Conservation (phyloP, 1,140 invertebrate species). For the Ostrea edulis region DNA sequence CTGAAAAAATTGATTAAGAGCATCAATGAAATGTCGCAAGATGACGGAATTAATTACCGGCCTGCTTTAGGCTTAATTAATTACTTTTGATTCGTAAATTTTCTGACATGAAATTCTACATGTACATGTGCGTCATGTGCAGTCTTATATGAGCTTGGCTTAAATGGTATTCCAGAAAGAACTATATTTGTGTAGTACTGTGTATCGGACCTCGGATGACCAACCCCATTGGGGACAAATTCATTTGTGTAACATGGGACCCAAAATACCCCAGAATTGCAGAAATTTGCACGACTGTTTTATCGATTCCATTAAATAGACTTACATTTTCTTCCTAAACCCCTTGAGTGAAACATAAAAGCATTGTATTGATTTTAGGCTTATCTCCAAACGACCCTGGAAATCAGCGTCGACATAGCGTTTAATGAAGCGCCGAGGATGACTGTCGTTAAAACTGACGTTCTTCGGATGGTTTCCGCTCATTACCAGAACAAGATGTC, state of each 20-base stretch:
- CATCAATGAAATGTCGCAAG: neutral
- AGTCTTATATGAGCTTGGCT: too few species aligned
- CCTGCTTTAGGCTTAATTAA: neutral
- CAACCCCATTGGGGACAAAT: neutral
- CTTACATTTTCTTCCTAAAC: slow-evolving; percentile 38
- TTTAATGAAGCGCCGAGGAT: slow-evolving; percentile 25
- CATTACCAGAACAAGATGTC: slow-evolving; percentile 23
- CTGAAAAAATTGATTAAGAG: neutral
- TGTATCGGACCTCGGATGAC: too few species aligned
- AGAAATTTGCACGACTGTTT: slow-evolving; percentile 27
- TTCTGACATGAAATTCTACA: too few species aligned
- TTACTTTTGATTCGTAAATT: neutral
- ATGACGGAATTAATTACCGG: neutral
- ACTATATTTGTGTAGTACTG: too few species aligned
- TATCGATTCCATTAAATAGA: slow-evolving; percentile 33
- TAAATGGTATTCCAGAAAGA: too few species aligned
- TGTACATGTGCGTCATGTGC: too few species aligned
- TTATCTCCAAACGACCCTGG: slow-evolving; percentile 22
- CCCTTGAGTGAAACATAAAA: slow-evolving; percentile 41
- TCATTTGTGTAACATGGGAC: neutral
- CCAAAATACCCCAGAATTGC: neutral
- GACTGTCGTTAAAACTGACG: slow-evolving; percentile 23
- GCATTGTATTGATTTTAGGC: slow-evolving; percentile 39
- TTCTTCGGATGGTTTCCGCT: neutral
- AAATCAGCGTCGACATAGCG: slow-evolving; percentile 33